Percentiles rank a stretch among this genome's conserved stretches.
These are phyloP conservation scores for Malurus melanocephalus DNA, from an alignment of 2,113 vertebrate species.

Conservation along the genomic window DNA sequence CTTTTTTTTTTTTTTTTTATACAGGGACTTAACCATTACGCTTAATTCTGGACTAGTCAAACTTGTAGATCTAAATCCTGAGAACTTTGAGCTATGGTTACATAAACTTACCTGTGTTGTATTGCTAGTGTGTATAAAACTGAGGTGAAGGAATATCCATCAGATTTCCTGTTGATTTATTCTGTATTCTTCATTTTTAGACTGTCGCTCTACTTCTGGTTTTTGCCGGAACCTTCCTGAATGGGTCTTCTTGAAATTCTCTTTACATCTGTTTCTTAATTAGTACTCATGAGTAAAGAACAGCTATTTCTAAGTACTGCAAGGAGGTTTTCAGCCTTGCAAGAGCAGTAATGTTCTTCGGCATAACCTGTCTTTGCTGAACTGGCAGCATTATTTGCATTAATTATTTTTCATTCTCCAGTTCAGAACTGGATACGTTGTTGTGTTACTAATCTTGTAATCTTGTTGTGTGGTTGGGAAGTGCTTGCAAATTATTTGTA, in stretches of 20 bases:
- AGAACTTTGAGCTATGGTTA: background rate
- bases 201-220: background rate
- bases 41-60: background rate
- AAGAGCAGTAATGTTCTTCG: conserved; percentile 17
- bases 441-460: conserved; percentile 33
- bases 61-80: background rate
- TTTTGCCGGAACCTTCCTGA: background rate
- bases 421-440: background rate
- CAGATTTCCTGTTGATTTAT: background rate
- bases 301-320: background rate
- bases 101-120: background rate
- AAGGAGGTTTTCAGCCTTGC: background rate
- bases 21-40: background rate
- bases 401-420: conserved; percentile 36
- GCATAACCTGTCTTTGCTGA: conserved; percentile 23
- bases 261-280: conserved; percentile 45
- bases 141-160: background rate
- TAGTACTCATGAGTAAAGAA: conserved; percentile 11
- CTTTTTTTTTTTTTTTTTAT: background rate
- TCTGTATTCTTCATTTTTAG: background rate
- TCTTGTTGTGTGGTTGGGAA: background rate
- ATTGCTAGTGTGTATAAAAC: background rate
- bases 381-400: conserved; percentile 36
- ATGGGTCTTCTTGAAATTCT: conserved; percentile 2
- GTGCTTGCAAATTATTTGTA: background rate